Base-by-base conservation (phyloP, 2,888 invertebrate species). In the Tryphoninae sp. region DNA sequence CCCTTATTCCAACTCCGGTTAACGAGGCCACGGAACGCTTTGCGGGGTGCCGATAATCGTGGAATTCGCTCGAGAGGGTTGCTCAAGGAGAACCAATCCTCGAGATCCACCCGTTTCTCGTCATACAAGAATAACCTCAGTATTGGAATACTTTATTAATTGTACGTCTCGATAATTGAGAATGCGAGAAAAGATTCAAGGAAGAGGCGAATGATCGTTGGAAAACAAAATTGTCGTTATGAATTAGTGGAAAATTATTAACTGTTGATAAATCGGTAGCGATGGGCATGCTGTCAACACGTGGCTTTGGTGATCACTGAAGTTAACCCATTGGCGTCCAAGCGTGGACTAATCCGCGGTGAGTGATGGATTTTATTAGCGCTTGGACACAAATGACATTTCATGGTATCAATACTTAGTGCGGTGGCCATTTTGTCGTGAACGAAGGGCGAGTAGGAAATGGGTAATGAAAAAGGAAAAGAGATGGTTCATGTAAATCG, bases 21-120 rank as follows among this genome's bases (percentile, higher is more conserved):
- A 82, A 82, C 82, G 82, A 81, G 77, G 81, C 79, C 78, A 77
- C 78, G 87, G 86, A 86, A 86, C 84, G 88, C 87, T 88, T 87
- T 86, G 84, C 81, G 78, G 71, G 84, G 84, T 81, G 84, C 87
- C 86, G 87, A 83, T 82, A 74, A 55, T 76, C 73, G 49, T 53
- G 62, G 61, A 67, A 51, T 55, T 45, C 65, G 49, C 13, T n/a
- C 69, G 58, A 23, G n/a, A 33, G 53, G 68, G 62, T 40, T 53
- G 13, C 51, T 6, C 6, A 68, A 58, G 55, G 64, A n/a, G 2
- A 33, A 7, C 33, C 33, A 13, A 42, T 53, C 49, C 16, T 55
- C 33, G 8, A 11, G 55, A 33, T 33, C 6, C n/a, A 53, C 23
- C 9, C 55, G 55, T 11, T 16, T 19, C 16, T 55, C 16, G 19